A percentile compares a stretch with the other conserved stretches of the same genome.
Conservation (phyloP, 92 coral and sea anemone species). For the Porites rus region DNA sequence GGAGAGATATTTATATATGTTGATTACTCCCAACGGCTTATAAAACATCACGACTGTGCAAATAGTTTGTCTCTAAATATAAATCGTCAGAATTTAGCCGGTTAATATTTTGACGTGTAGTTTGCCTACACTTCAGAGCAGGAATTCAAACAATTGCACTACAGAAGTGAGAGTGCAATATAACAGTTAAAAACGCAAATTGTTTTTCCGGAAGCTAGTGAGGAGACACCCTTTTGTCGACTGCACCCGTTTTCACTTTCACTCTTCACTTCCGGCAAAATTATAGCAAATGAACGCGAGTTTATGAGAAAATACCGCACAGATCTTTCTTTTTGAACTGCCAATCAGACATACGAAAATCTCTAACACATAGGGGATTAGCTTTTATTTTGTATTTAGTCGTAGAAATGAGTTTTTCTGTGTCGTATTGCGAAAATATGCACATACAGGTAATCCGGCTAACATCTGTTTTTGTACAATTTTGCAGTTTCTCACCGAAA, state of each 20-base stretch:
- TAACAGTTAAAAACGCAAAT: neutral
- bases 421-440: conserved; percentile 14
- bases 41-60: too few species aligned
- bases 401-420: neutral
- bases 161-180: neutral
- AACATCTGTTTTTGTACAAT: neutral
- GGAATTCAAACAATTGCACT: neutral
- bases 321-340: too few species aligned
- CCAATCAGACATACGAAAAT: too few species aligned
- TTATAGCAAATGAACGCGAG: too few species aligned
- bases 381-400: neutral
- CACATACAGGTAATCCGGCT: conserved; percentile 2
- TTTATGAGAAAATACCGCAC: too few species aligned
- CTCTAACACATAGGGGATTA: too few species aligned
- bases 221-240: neutral
- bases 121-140: neutral
- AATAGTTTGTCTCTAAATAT: too few species aligned
- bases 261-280: neutral
- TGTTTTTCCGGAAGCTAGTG: neutral
- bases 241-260: neutral
- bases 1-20: too few species aligned
- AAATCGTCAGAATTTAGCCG: too few species aligned
- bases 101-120: too few species aligned
- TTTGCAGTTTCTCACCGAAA: neutral
- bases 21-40: too few species aligned